Percentiles rank a stretch among this genome's conserved stretches.
phyloP scores from a whole-genome alignment of 2,113 vertebrate genomes.

The Gasterosteus aculeatus region DNA sequence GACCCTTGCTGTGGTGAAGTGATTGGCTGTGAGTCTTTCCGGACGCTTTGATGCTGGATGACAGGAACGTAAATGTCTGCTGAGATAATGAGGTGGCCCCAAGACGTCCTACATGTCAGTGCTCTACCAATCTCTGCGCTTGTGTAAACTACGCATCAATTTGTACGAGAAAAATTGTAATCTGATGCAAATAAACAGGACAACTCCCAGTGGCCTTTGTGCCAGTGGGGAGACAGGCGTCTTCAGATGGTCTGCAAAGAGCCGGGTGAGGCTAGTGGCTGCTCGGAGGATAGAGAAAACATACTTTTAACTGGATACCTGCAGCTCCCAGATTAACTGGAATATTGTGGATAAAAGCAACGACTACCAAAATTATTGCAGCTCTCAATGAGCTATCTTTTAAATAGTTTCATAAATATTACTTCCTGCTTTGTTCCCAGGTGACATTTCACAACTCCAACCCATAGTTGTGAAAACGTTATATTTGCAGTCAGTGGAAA shows the following conservation, averaged over 20 bases:
- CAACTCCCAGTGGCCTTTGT: constrained; percentile 7
- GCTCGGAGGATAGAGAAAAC: constrained; percentile 7
- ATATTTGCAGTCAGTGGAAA: neutral
- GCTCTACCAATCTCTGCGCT: constrained; percentile 34
- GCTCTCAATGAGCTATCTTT: neutral
- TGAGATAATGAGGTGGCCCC: constrained; percentile 51
- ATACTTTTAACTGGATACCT: constrained; percentile 4
- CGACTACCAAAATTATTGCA: neutral
- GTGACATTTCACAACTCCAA: constrained; percentile 6
- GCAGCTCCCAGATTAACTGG: constrained; percentile 9
- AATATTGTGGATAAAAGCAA: neutral
- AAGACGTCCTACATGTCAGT: constrained; percentile 19
- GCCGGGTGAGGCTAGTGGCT: neutral
- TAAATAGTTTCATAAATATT: constrained; percentile 6
- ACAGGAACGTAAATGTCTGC: constrained; percentile 54
- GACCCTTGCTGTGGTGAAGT: constrained; percentile 21
- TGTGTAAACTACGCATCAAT: constrained; percentile 14
- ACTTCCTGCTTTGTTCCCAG: neutral
- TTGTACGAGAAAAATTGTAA: constrained; percentile 6
- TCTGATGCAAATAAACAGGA: constrained; percentile 24
- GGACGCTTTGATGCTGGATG: constrained; percentile 48
- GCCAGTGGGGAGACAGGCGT: neutral
- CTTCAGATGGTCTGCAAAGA: constrained; percentile 11
- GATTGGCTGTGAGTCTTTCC: constrained; percentile 45
- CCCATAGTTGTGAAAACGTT: constrained; percentile 6